phyloP scores from a whole-genome alignment of 2,888 invertebrate genomes.

The Patella ulyssiponensis region DNA sequence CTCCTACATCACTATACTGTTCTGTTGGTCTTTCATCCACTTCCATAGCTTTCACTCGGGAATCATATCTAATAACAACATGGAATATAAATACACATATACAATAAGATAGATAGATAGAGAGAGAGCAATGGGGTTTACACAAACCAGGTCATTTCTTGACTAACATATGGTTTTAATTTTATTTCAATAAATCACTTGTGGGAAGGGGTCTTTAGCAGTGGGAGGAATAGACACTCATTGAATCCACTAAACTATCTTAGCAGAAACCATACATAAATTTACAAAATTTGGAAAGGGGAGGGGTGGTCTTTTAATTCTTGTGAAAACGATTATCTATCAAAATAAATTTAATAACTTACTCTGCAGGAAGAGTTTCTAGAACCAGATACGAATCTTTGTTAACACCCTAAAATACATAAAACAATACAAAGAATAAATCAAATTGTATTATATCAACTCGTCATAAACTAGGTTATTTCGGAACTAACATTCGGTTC shows the following conservation, averaged over 20 bases:
- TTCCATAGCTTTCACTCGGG: conserved; percentile 98
- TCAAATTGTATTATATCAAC: neutral
- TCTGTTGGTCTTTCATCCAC: conserved; percentile 99
- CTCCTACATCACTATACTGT: conserved; percentile 99
- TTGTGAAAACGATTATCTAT: too few species aligned
- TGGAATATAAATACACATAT: neutral
- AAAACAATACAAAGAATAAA: conserved; percentile 10
- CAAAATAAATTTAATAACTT: conserved; percentile 49
- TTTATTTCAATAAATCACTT: too few species aligned
- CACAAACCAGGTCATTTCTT: too few species aligned
- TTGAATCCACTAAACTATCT: too few species aligned
- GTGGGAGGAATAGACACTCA: too few species aligned
- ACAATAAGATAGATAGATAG: too few species aligned
- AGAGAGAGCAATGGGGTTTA: too few species aligned
- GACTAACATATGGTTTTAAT: too few species aligned
- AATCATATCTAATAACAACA: conserved; percentile 83
- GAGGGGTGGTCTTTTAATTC: neutral
- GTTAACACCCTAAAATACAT: conserved; percentile 73
- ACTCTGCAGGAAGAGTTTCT: conserved; percentile 96
- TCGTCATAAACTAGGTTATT: neutral
- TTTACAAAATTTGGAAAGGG: too few species aligned
- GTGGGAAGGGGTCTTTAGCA: too few species aligned
- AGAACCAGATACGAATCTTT: conserved; percentile 96
- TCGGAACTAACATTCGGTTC: too few species aligned
- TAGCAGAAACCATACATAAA: too few species aligned